These are phyloP conservation scores for Orientallactaga sibirica DNA, from an alignment of 2,797 vertebrate species.

Conservation along the genomic window DNA sequence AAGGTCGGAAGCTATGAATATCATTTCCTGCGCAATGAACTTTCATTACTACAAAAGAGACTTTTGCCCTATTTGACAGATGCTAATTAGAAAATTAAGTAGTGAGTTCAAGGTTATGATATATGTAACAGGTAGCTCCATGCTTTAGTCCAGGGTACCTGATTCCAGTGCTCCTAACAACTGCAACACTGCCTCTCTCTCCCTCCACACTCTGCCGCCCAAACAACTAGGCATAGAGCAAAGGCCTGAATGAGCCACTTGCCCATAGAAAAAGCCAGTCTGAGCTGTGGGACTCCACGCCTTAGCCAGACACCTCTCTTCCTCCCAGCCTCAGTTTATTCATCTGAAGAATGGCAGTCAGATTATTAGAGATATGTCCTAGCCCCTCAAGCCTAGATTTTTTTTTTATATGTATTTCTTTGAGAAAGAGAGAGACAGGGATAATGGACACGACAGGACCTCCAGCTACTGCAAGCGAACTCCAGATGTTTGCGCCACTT, in stretches of 20 bases:
- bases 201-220: background rate
- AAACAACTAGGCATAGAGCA: background rate
- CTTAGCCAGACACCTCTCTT: background rate
- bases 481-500: too few species aligned
- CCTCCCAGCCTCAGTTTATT: background rate
- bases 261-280: background rate
- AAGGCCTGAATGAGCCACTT: background rate
- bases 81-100: background rate
- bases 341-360: background rate
- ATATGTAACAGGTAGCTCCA: background rate
- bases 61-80: background rate
- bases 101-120: background rate
- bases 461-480: too few species aligned
- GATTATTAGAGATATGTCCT: background rate
- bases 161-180: background rate
- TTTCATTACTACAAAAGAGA: background rate
- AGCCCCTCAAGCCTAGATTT: background rate
- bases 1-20: background rate
- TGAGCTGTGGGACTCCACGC: background rate
- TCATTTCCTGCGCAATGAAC: background rate
- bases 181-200: background rate
- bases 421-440: too few species aligned
- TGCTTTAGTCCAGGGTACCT: background rate
- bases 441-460: too few species aligned
- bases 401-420: too few species aligned